phyloP scores from a whole-genome alignment of 2,113 vertebrate genomes.

The Neolamprologus tretocephalus region DNA sequence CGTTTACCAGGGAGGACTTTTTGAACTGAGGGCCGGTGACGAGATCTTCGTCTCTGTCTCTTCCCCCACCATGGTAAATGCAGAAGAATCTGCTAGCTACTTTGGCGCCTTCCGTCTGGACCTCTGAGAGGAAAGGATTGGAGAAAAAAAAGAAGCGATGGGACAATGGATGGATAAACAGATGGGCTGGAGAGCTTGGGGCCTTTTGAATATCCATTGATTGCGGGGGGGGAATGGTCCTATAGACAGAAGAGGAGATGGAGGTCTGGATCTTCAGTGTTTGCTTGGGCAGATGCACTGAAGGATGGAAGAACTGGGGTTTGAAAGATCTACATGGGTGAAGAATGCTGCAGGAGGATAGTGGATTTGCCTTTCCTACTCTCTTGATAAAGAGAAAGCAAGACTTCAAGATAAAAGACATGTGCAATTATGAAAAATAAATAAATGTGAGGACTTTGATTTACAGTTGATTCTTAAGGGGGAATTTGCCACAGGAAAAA shows the following conservation, averaged over 20 bases:
- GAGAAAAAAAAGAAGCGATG: not conserved
- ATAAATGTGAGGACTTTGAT: conserved; percentile 13
- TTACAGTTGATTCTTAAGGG: not conserved
- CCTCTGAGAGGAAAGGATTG: conserved; percentile 53
- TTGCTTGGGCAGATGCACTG: not conserved
- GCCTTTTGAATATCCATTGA: not conserved
- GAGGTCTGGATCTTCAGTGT: conserved; percentile 10
- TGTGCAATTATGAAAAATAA: conserved; percentile 15
- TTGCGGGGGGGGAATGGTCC: not conserved
- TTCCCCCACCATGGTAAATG: conserved; percentile 74
- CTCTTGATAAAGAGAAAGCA: not conserved
- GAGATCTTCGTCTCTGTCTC: conserved; percentile 86
- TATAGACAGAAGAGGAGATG: not conserved
- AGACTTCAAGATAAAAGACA: not conserved
- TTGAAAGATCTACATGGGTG: not conserved
- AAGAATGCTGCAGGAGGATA: not conserved
- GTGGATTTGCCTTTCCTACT: not conserved
- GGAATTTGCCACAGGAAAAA: not conserved
- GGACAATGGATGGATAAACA: not conserved
- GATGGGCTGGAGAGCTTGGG: not conserved
- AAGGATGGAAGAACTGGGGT: not conserved
- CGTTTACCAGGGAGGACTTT: conserved; percentile 83
- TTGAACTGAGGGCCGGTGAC: conserved; percentile 77
- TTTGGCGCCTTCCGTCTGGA: conserved; percentile 82
- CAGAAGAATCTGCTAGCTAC: conserved; percentile 76